Evolutionary conservation across 2,888 invertebrate species (phyloP), one percentile per base, ranked within the genome.

Genomic region (Drosophila ezoana): DNA sequence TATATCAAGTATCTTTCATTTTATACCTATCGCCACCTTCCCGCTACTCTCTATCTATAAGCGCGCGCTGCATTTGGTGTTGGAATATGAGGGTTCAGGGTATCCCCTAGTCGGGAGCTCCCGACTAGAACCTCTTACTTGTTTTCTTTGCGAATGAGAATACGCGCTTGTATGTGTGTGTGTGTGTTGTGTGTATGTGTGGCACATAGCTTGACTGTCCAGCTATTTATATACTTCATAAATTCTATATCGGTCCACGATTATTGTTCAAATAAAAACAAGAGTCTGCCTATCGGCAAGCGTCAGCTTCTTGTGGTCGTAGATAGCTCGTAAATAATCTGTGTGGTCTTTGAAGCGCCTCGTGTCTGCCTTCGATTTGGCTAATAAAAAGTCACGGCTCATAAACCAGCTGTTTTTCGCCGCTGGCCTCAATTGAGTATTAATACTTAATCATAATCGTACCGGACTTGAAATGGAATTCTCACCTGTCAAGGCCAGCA

Each of bases 401-500:
- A 57, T 76, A 66, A 66, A 64, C 45, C 51, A 54, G 59, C 62
- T 76, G 77, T 4, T 20, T 40, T 44, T 45, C 14, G 41, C 32
- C 43, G 20, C 43, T 65, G 45, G 32, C 38, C 18, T 23, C 43
- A 43, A 47, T 44, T 32, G 18, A 14, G 13, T 40, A 64, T 63
- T 56, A 48, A 51, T 23, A 20, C n/a, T 38, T 62, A 49, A 28
- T 49, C 37, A 16, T 51, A 44, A 16, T 44, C 1, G 9, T 16
- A 35, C 11, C 20, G 3, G n/a, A 41, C 14, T 14, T 11, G 5
- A 18, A 23, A 23, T 38, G 41, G 16, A 53, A 14, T 53, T 40
- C 48, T 90, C 89, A 91, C 91, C 91, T 91, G 90, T 81, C 63
- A 90, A 64, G 67, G 82, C 80, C 72, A 91, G 70, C 76, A 91